A percentile compares a stretch with the other conserved stretches of the same genome.
Conservation (phyloP, 2,797 vertebrate species). For the Hoplostethus atlanticus region DNA sequence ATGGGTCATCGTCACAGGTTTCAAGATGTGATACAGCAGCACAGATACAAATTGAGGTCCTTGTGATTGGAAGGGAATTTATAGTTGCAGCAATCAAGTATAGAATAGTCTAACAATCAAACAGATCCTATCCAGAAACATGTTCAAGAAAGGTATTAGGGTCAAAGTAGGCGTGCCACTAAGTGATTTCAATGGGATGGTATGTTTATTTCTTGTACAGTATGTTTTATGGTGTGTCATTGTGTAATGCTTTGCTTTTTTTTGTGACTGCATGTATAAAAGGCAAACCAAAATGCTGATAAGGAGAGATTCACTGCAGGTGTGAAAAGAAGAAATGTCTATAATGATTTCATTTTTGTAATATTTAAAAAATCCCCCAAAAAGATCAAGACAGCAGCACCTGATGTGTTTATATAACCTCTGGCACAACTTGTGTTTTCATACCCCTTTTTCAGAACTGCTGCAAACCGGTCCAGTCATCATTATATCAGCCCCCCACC, state of each 20-base stretch:
- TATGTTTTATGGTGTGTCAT: background rate
- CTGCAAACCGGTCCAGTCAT: background rate
- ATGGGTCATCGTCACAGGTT: too few species aligned
- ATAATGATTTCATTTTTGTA: background rate
- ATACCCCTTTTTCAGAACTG: background rate
- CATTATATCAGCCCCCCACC: too few species aligned
- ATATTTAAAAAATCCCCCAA: background rate
- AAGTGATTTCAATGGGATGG: background rate
- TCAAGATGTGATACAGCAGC: slow-evolving; percentile 43
- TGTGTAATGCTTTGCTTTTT: background rate
- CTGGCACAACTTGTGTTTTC: background rate
- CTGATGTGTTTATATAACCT: background rate
- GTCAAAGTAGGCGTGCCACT: background rate
- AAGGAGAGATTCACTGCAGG: background rate
- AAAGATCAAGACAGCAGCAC: background rate
- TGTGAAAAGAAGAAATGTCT: background rate
- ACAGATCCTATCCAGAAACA: background rate
- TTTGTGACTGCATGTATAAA: background rate
- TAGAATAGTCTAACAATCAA: slow-evolving; percentile 13
- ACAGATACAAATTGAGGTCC: slow-evolving; percentile 39
- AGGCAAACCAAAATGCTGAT: background rate
- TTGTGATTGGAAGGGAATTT: slow-evolving; percentile 31
- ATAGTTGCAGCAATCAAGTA: slow-evolving; percentile 31
- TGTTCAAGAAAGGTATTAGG: background rate
- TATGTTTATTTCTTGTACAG: slow-evolving; percentile 6